Base-by-base conservation (phyloP, 2,888 invertebrate species). In the Cosmia pyralina region DNA sequence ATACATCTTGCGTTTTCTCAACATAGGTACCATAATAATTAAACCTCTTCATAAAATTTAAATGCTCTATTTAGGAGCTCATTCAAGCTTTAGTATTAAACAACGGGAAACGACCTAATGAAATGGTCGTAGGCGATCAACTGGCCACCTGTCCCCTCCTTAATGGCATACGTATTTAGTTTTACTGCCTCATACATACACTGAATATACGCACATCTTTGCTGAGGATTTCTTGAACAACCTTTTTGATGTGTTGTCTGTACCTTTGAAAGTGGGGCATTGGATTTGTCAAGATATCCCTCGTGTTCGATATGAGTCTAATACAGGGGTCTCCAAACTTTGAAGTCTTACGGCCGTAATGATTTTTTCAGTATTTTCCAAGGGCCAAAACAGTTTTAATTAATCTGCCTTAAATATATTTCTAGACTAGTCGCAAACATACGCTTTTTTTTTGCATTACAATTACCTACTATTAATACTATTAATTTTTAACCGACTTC, bases 101-200 rank as follows among this genome's bases (percentile, higher is more conserved):
- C 74, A 65, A 81, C 83, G 79, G 81, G 81, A 81, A 79, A 68
- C 59, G 64, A 44, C 3, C 74, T 38, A 81, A 79, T 83, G 67
- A 68, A 73, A 28, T 67, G 73, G 52, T 69, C 66, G 78, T 70
- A 70, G 78, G 52, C 82, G 67, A 55, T 22, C 50, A 52, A 58
- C 22, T 52, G 69, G 38, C 73, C 74, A 83, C 79, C 81, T 81
- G 79, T 68, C 64, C 19, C n/a, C 53, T 58, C 67, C 64, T 70
- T 73, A 59, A 83, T 64, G 38, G 57, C 41, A n/a, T 7, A 55
- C 41, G 48, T 69, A 69, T 73, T 72, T 69, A 67, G 69, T 69
- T 82, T 82, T 82, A 82, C 69, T 28, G 77, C 1, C 22, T 22
- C 63, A 69, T 59, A 59, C 63, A 69, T 7, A 28, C 3, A 28